phyloP scores from a whole-genome alignment of 2,888 invertebrate species.

The Diarsia rubi region DNA sequence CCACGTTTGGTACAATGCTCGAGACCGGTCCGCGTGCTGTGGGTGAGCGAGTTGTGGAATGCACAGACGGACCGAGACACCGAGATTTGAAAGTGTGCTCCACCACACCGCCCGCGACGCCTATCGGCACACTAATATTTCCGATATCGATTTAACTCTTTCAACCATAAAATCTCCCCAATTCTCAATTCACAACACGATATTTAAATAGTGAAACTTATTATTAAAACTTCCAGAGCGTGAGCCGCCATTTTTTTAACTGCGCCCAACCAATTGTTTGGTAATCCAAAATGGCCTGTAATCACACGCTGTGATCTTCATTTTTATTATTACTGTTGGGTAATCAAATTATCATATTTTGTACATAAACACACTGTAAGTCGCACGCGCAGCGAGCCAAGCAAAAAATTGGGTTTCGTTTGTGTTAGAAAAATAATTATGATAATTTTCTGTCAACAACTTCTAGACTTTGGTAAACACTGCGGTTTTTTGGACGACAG shows the following conservation, averaged over 20 bases:
- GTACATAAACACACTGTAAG: constrained; percentile 72
- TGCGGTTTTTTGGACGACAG: constrained; percentile 20
- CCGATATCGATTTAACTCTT: constrained; percentile 67
- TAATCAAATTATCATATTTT: constrained; percentile 83
- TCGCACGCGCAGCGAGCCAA: constrained; percentile 62
- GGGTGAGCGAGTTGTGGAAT: constrained; percentile 90
- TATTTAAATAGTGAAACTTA: constrained; percentile 42
- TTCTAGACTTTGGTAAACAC: constrained; percentile 27
- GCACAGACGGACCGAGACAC: constrained; percentile 85
- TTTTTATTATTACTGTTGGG: constrained; percentile 75
- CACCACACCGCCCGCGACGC: constrained; percentile 66
- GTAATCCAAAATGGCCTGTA: constrained; percentile 81
- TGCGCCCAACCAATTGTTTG: constrained; percentile 76
- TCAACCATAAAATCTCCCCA: constrained; percentile 58
- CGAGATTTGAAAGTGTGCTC: constrained; percentile 88
- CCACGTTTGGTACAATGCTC: constrained; percentile 86
- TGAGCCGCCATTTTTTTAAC: constrained; percentile 70
- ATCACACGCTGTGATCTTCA: constrained; percentile 76
- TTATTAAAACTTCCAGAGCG: constrained; percentile 64
- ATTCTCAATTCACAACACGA: constrained; percentile 47
- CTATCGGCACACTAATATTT: constrained; percentile 79
- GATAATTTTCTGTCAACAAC: constrained; percentile 61
- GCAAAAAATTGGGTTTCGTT: constrained; percentile 64
- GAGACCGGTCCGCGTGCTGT: constrained; percentile 89
- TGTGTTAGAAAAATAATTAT: constrained; percentile 55